Evolutionary conservation across 2,888 invertebrate species (phyloP), one percentile per base, ranked within the genome.

Genomic region (Hypena proboscidalis): DNA sequence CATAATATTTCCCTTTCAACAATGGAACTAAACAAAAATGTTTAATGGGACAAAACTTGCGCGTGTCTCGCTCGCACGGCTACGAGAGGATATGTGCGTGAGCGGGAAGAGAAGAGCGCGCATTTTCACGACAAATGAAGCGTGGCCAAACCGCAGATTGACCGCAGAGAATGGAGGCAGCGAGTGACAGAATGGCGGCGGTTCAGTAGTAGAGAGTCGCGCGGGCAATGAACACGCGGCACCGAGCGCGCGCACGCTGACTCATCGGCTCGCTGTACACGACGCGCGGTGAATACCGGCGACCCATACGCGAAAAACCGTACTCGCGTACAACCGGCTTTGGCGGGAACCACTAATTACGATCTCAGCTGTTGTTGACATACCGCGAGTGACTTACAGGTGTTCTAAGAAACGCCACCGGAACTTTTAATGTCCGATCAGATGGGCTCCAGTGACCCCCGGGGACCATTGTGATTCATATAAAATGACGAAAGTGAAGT

Each of bases 61-160:
- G 29, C 54, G 69, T 53, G 58, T 87, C 85, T 70, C 84, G 41
- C 73, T 90, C 82, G 58, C 75, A 61, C 83, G 4, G 3, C 8
- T 8, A 29, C 4, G 2, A 4, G 13, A n/a, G 1, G 3, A 3
- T 14, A 31, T 39, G 43, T 20, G 83, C 63, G 72, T 55, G 76
- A 90, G 75, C 48, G 70, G 77, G 85, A 86, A 77, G 70, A 58
- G 70, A 64, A 58, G 54, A 67, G 53, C 75, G 76, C 78, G 79
- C 86, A 90, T 90, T 91, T 91, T 90, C 90, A 85, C 87, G 85
- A 85, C 90, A 92, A 92, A 92, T 91, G 91, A 91, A 90, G 89
- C 90, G 85, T 90, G 90, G 88, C 89, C 77, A 86, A 83, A 90
- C 91, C 91, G 82, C 91, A 91, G 90, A 90, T 91, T 90, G 90